These are phyloP conservation scores for Byasa hedistus DNA, from an alignment of 2,888 invertebrate genomes.

Conservation along the genomic window DNA sequence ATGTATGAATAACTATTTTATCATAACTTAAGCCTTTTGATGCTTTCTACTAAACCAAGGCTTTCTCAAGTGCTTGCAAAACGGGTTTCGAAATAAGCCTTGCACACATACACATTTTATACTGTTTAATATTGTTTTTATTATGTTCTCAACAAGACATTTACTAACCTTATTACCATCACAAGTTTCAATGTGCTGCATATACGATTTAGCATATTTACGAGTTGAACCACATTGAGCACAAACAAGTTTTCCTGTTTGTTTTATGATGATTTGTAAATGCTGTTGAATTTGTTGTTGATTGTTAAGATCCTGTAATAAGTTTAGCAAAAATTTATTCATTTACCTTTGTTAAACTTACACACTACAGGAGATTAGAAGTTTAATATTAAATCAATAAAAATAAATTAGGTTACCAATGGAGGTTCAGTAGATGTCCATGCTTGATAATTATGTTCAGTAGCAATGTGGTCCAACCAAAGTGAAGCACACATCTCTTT, in stretches of 20 bases:
- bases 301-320: conserved; percentile 32
- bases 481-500: conserved; percentile 24
- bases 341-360: no score
- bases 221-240: conserved; percentile 38
- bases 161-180: conserved; percentile 31
- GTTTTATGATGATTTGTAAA: conserved; percentile 32
- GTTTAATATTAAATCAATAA: neutral
- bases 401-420: conserved; percentile 41
- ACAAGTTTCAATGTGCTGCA: conserved; percentile 34
- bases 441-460: conserved; percentile 47
- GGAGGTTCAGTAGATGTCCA: conserved; percentile 42
- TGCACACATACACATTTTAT: no score
- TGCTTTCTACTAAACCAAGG: no score
- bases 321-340: neutral
- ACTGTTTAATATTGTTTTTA: no score
- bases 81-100: no score
- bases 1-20: no score
- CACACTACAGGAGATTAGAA: neutral
- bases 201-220: conserved; percentile 40
- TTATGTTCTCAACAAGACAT: neutral
- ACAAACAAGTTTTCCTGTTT: conserved; percentile 35
- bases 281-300: conserved; percentile 22
- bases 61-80: no score
- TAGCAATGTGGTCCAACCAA: conserved; percentile 47
- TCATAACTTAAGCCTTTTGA: no score